phyloP scores from a whole-genome alignment of 2,113 vertebrate species.

The Saimiri boliviensis region DNA sequence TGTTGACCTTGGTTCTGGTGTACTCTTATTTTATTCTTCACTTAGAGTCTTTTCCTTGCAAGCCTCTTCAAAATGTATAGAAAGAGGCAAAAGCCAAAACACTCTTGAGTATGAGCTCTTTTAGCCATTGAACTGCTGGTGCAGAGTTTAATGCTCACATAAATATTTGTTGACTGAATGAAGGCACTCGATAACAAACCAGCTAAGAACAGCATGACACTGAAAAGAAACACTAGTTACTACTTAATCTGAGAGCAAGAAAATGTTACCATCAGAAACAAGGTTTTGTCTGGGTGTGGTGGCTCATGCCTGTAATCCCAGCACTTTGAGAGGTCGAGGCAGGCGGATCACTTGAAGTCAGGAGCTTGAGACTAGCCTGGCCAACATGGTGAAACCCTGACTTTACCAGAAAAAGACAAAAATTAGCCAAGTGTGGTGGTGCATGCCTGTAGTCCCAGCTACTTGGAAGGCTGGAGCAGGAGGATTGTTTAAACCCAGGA shows the following conservation, averaged over 20 bases:
- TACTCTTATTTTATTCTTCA: background rate
- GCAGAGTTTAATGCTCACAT: rapidly evolving
- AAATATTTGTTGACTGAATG: background rate
- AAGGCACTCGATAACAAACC: background rate
- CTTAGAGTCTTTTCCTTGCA: background rate
- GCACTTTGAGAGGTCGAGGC: no score
- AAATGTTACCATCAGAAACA: background rate
- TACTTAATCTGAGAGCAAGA: background rate
- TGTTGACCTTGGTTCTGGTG: background rate
- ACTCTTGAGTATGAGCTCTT: background rate
- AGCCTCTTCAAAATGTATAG: background rate
- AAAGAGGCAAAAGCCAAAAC: background rate
- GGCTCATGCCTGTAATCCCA: no score
- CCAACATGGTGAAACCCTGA: no score
- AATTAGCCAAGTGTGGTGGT: no score
- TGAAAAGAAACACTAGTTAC: background rate
- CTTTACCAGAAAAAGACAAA: no score
- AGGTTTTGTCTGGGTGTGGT: background rate
- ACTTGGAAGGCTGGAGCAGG: no score
- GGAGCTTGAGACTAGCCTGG: no score
- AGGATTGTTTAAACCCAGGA: no score
- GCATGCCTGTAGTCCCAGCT: no score
- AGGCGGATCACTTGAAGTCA: no score
- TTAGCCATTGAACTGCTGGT: no score
- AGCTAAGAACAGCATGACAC: background rate